Evolutionary conservation across 1,140 invertebrate species (phyloP), one percentile per base, ranked within the genome.

Genomic region (Protaetia brevitarsis): DNA sequence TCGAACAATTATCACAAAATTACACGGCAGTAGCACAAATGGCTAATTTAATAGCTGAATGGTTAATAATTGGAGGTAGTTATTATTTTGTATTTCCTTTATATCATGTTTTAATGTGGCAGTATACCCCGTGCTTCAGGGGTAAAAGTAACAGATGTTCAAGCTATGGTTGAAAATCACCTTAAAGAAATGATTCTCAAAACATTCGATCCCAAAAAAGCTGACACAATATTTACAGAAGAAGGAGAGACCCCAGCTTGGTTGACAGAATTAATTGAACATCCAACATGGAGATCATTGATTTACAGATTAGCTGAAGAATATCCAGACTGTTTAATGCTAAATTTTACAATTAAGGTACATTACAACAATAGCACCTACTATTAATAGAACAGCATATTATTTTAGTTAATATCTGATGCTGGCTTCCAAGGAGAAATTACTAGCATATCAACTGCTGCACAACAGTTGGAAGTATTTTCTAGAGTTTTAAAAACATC

Each of bases 371-470:
- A 2, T 6, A 27, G 30, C 21, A n/a, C 34, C 8, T 45, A 3
- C 23, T 36, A 23, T 56, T 23, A 61, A 7, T 16, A 19, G 6
- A 26, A 45, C 29, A 26, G 26, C 67, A 71, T 60, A 73, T 71
- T 69, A 76, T 84, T 79, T 65, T 73, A 94, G 89, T 81, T 98
- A 34, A 99, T 99, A 74, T 98, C 95, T 3, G 97, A 99, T 87
- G 97, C 97, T 72, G 97, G 97, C 6, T 98, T 95, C 78, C 97
- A 99, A 90, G 96, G 95, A 68, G 97, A 99, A 87, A 99, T 99
- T 56, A 99, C 96, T n/a, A 96, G 94, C 76, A 98, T 99, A 69
- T 98, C 96, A 11, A 99, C 97, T 66, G 97, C 97, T 13, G 96
- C 97, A 41, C 97, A 99, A 80, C 97, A 99, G 83, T 94, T 99